Conservation (phyloP, 2,113 vertebrate genomes). For the rat (Rattus norvegicus) region GRCr8 NC_086021.1:164432501-164433000, state of each 20-base stretch:
- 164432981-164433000: neutral
- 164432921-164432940: neutral
- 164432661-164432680: constrained; percentile 5
- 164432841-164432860: neutral
- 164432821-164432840: neutral
- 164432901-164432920: too few relatives aligned
- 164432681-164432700: neutral
- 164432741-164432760: neutral
- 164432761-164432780: neutral
- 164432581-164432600: constrained; percentile 47
- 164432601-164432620: constrained; percentile 3
- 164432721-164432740: neutral
- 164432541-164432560: neutral
- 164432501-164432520: neutral
- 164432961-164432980: neutral
- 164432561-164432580: neutral
- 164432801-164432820: neutral
- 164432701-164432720: neutral
- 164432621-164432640: neutral
- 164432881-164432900: neutral
- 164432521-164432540: constrained; percentile 1
- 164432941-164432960: neutral
- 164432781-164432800: neutral
- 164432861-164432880: neutral
- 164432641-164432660: constrained; percentile 17